A percentile compares a stretch with the other conserved stretches of the same genome.
These are phyloP conservation scores for Ophion costatus DNA, from an alignment of 2,888 invertebrate species.

Conservation along the genomic window DNA sequence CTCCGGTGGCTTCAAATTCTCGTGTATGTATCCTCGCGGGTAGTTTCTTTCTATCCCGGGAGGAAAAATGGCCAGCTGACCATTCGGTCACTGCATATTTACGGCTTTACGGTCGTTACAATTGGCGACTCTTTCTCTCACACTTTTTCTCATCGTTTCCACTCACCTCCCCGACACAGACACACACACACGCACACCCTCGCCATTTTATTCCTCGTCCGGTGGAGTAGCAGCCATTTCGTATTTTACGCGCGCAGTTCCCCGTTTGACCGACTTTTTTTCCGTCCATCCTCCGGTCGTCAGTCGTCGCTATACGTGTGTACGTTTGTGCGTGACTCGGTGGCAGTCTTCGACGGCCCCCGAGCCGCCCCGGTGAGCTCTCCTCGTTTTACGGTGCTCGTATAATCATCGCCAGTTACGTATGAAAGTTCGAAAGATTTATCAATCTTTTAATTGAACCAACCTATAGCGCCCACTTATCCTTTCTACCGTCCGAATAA, in stretches of 20 bases:
- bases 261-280: constrained; percentile 58
- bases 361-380: constrained; percentile 1
- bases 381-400: constrained; percentile 14
- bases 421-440: constrained; percentile 16
- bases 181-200: not conserved
- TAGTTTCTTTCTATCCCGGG: constrained; percentile 37
- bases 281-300: constrained; percentile 10
- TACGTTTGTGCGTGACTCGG: constrained; percentile 16
- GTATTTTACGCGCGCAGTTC: constrained; percentile 56
- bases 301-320: not conserved
- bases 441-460: constrained; percentile 23
- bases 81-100: constrained; percentile 61
- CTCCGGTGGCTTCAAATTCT: not conserved
- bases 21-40: constrained; percentile 19
- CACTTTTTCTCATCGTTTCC: constrained; percentile 40
- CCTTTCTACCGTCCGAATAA: not conserved
- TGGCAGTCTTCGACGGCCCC: constrained; percentile 15
- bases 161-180: not conserved
- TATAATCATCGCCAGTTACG: constrained; percentile 29
- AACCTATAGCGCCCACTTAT: not conserved
- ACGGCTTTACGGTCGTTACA: constrained; percentile 58
- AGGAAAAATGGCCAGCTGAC: constrained; percentile 54
- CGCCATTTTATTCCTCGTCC: constrained; percentile 40
- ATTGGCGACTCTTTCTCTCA: constrained; percentile 36
- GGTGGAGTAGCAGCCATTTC: constrained; percentile 47